Base-by-base conservation (phyloP, 2,797 vertebrate genomes). In the Thaleichthys pacificus region DNA sequence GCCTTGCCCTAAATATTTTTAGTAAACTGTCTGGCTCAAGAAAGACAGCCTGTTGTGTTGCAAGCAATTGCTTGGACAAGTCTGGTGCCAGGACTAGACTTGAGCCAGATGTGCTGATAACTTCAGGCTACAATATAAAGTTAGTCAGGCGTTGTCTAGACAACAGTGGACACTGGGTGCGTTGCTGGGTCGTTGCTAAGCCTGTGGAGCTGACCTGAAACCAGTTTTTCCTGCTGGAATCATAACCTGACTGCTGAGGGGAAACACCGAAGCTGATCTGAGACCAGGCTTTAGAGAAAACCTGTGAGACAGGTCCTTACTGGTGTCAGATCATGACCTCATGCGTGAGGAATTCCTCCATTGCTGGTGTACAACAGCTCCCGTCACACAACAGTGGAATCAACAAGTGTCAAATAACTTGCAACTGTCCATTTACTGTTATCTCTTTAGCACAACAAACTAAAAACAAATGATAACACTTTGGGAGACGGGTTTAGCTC, bases 41-140 rank as follows among this genome's bases (percentile, higher is more conserved):
- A 47, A 15, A 65, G 15, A 65, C 42, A 66, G 38, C 38, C 0
- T 21, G 19, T 5, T 42, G 19, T 21, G 42, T 51, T 66, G 3
- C 61, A 32, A 63, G 28, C 26, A 65, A 9, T 68, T 74, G 54
- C 38, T 49, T 22, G 61, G 7, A 61, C n/a, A 2, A 12, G 56
- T 66, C 62, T 61, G 32, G 38, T 32, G 73, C 66, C 78, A 77
- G 69, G 73, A 42, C 15, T 49, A 79, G 0, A 22, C 71, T 67
- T 69, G 70, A 21, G 47, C 75, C 82, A 85, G 76, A 82, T 80
- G 80, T 84, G 56, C 56, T 74, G 75, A 82, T 57, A 72, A 76
- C 26, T 70, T 64, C 28, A 76, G 80, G 72, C 61, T 85, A 82
- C 77, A 60, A 72, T 21, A 67, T 61, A 32, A 68, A 73, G 72